Percentiles rank a stretch among this genome's conserved stretches.
phyloP scores from a whole-genome alignment of 2,888 invertebrate species.

The Phrixothrix hirtus region DNA sequence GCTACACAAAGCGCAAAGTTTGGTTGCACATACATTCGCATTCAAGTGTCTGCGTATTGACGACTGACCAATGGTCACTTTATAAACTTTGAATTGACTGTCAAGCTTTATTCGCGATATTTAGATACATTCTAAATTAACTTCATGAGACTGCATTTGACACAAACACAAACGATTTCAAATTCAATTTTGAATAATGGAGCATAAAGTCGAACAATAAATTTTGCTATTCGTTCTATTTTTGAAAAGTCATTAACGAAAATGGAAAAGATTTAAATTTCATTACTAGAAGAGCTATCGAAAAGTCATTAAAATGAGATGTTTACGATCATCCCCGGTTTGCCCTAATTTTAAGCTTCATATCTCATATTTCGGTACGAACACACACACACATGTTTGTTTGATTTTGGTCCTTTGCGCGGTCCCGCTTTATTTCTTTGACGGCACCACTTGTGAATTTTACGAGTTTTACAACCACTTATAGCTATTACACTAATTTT shows the following conservation, averaged over 20 bases:
- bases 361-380: conserved; percentile 36
- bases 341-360: conserved; percentile 25
- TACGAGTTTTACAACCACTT: conserved; percentile 14
- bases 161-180: conserved; percentile 15
- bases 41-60: conserved; percentile 50
- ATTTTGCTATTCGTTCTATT: neutral
- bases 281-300: neutral
- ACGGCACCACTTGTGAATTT: conserved; percentile 5
- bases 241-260: neutral
- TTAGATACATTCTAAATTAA: conserved; percentile 35
- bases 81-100: conserved; percentile 54
- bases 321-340: conserved; percentile 33
- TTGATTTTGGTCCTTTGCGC: conserved; percentile 4
- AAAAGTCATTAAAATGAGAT: conserved; percentile 33
- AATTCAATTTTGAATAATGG: too few species aligned
- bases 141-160: conserved; percentile 32
- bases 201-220: neutral
- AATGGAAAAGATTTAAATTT: neutral
- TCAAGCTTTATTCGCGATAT: conserved; percentile 44
- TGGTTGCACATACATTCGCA: conserved; percentile 49
- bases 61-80: conserved; percentile 51
- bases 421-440: conserved; percentile 10
- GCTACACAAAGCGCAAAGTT: conserved; percentile 48
- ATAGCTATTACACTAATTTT: conserved; percentile 20
- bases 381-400: conserved; percentile 36